These are phyloP conservation scores for Lepidurus couesii DNA, from an alignment of 1,140 invertebrate genomes.

Conservation along the genomic window DNA sequence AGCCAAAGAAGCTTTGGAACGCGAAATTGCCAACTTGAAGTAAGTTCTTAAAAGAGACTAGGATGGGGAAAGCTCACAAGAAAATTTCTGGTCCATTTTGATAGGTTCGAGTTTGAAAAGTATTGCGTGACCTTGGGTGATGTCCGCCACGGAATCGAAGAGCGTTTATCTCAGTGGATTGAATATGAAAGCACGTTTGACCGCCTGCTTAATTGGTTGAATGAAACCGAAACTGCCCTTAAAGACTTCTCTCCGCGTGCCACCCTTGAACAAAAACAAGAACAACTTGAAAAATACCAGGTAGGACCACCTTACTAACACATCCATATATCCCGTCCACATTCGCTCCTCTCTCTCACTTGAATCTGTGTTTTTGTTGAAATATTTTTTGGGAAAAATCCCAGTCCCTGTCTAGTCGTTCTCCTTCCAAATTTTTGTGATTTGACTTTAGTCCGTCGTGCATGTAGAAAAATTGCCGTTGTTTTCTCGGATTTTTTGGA, in stretches of 20 bases:
- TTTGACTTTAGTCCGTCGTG: neutral
- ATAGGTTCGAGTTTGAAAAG: constrained; percentile 69
- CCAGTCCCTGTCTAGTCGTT: neutral
- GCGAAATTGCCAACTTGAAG: constrained; percentile 67
- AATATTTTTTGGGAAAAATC: neutral
- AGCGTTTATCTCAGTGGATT: constrained; percentile 80
- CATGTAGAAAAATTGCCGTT: neutral
- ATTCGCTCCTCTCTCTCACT: neutral
- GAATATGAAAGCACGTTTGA: constrained; percentile 84
- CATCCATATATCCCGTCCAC: neutral
- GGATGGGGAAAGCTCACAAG: neutral
- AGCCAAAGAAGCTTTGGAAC: constrained; percentile 70
- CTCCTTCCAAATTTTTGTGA: neutral
- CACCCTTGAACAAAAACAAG: constrained; percentile 81
- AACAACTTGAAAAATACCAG: constrained; percentile 84
- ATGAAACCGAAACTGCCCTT: constrained; percentile 74
- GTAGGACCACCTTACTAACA: constrained; percentile 48
- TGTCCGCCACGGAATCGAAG: constrained; percentile 69
- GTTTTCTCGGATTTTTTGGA: neutral
- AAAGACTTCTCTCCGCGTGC: constrained; percentile 80
- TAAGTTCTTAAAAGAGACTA: constrained; percentile 39
- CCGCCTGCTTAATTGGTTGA: constrained; percentile 71
- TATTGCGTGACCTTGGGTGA: constrained; percentile 68
- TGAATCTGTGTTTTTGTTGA: neutral
- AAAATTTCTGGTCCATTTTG: neutral